Evolutionary conservation across 2,113 vertebrate genomes (phyloP).

Genomic region (Alouatta palliata): DNA sequence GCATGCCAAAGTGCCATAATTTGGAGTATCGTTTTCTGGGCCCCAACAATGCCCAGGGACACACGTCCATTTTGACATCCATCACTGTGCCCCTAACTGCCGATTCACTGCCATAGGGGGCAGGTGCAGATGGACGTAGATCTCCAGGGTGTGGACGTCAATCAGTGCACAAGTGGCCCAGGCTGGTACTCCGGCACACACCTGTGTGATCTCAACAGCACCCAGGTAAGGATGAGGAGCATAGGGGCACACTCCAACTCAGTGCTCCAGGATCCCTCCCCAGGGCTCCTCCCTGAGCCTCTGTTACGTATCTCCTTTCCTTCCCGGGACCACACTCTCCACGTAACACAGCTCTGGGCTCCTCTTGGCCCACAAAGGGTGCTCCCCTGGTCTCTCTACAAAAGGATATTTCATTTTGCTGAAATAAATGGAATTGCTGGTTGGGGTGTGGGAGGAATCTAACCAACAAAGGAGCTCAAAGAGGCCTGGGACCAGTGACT

Average conservation of each 20-base stretch:
- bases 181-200: constrained; percentile 95
- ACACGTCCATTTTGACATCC: neutral
- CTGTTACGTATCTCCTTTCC: neutral
- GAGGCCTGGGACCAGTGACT: neutral
- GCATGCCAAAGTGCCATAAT: neutral
- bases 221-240: constrained; percentile 87
- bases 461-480: neutral
- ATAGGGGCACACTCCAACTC: neutral
- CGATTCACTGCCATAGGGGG: constrained; percentile 85
- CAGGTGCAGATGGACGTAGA: constrained; percentile 93
- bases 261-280: neutral
- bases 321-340: neutral
- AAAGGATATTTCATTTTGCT: neutral
- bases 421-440: neutral
- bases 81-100: constrained; percentile 4
- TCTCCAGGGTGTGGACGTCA: constrained; percentile 90
- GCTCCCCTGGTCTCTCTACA: neutral
- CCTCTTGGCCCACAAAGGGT: neutral
- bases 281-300: neutral
- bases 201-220: constrained; percentile 95
- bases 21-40: neutral
- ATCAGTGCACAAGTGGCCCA: constrained; percentile 90
- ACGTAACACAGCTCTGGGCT: neutral
- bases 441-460: neutral
- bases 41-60: neutral